phyloP scores from a whole-genome alignment of 2,888 invertebrate genomes.

The Leucoptera coffeella region DNA sequence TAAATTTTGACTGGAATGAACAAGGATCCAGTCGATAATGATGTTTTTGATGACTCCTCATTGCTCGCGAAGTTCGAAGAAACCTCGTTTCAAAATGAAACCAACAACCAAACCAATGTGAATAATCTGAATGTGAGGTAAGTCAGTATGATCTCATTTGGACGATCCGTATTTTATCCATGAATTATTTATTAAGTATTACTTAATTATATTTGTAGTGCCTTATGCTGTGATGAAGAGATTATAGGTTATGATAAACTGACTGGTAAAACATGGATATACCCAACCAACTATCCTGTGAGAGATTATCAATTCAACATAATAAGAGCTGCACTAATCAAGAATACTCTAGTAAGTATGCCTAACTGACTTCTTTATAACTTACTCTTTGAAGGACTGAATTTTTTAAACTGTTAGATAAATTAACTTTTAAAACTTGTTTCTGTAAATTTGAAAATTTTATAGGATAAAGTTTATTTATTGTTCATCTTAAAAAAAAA shows the following conservation, averaged over 20 bases:
- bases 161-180: background rate
- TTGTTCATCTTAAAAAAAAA: too few species aligned
- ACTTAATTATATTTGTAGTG: conserved; percentile 15
- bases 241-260: conserved; percentile 67
- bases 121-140: conserved; percentile 29
- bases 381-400: background rate
- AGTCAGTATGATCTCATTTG: conserved; percentile 4
- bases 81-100: conserved; percentile 16
- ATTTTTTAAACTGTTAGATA: too few species aligned
- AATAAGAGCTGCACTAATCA: conserved; percentile 68
- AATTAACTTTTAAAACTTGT: too few species aligned
- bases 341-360: conserved; percentile 79
- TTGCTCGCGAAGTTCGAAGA: conserved; percentile 29
- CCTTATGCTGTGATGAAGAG: conserved; percentile 46
- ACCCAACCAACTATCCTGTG: conserved; percentile 84
- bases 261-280: conserved; percentile 82
- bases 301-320: conserved; percentile 86
- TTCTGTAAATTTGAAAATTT: too few species aligned
- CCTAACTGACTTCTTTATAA: too few species aligned
- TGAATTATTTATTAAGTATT: background rate
- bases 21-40: too few species aligned
- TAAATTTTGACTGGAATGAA: too few species aligned
- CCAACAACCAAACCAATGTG: conserved; percentile 12
- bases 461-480: too few species aligned
- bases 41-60: conserved; percentile 31